A percentile compares a stretch with the other conserved stretches of the same genome.
Conservation (phyloP, 2,113 vertebrate genomes). For the Verasper variegatus region DNA sequence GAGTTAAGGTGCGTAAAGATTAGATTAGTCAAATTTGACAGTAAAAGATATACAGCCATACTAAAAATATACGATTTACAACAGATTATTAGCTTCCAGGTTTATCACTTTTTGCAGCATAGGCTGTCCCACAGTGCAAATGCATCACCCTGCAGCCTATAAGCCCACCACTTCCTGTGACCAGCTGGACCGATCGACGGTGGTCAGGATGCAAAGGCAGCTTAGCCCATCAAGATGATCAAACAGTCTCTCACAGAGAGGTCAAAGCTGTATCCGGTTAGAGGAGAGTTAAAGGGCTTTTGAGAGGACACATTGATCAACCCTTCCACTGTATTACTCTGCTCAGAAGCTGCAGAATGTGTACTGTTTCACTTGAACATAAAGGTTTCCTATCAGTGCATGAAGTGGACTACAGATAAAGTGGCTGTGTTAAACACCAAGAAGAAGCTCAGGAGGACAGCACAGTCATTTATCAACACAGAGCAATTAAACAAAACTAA, state of each 20-base stretch:
- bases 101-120: conserved; percentile 13
- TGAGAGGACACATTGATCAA: conserved; percentile 33
- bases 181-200: conserved; percentile 48
- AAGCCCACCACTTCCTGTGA: conserved; percentile 62
- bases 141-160: conserved; percentile 47
- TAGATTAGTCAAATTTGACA: not conserved
- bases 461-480: not conserved
- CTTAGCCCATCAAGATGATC: conserved; percentile 55
- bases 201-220: conserved; percentile 59
- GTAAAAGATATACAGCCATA: not conserved
- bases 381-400: not conserved
- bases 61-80: conserved; percentile 5
- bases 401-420: not conserved
- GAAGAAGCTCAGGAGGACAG: not conserved
- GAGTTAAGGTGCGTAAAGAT: not conserved
- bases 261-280: conserved; percentile 56
- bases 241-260: conserved; percentile 50
- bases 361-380: not conserved
- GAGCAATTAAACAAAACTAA: conserved; percentile 8
- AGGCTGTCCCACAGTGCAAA: not conserved
- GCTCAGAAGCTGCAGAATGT: conserved; percentile 5
- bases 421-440: conserved; percentile 2
- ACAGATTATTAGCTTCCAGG: not conserved
- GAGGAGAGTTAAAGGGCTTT: conserved; percentile 9
- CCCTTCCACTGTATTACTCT: conserved; percentile 17